Evolutionary conservation across 2,888 invertebrate genomes (phyloP).

Genomic region (Leptopterna dolabrata): DNA sequence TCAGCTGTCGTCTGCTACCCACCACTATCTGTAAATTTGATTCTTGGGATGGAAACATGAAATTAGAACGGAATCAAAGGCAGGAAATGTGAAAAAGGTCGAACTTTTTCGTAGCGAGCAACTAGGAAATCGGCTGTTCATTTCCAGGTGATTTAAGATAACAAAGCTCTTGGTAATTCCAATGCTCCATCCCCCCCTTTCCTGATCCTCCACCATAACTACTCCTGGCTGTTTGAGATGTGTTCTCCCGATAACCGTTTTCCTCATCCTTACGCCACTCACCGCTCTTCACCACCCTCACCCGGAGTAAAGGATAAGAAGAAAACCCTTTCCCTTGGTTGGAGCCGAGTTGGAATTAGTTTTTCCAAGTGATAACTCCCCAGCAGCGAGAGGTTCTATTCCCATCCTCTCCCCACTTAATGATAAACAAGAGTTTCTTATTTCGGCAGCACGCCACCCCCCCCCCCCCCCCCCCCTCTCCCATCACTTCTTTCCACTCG

Average conservation of each 20-base stretch:
- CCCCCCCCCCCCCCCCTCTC: background rate
- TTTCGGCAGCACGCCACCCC: conserved; percentile 45
- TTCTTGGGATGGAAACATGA: too few relatives aligned
- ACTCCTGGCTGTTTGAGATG: background rate
- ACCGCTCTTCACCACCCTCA: background rate
- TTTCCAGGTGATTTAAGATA: conserved; percentile 50
- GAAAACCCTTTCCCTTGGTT: conserved; percentile 6
- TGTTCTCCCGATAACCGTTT: conserved; percentile 33
- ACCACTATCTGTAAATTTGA: too few relatives aligned
- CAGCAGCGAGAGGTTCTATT: background rate
- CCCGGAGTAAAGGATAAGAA: conserved; percentile 27
- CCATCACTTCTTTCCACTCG: background rate
- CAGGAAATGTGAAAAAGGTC: too few relatives aligned
- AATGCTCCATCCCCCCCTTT: background rate
- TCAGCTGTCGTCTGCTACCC: too few relatives aligned
- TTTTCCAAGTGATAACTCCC: conserved; percentile 50
- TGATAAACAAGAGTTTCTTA: conserved; percentile 54
- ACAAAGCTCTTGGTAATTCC: conserved; percentile 42
- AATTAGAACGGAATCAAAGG: too few relatives aligned
- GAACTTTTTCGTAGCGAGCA: background rate
- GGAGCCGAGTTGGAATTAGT: conserved; percentile 50
- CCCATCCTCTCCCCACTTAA: conserved; percentile 28
- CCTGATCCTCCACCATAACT: background rate
- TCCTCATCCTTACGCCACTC: background rate
- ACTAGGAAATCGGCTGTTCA: conserved; percentile 49